These are phyloP conservation scores for Teleogryllus occipitalis DNA, from an alignment of 1,140 invertebrate genomes.

Conservation along the genomic window DNA sequence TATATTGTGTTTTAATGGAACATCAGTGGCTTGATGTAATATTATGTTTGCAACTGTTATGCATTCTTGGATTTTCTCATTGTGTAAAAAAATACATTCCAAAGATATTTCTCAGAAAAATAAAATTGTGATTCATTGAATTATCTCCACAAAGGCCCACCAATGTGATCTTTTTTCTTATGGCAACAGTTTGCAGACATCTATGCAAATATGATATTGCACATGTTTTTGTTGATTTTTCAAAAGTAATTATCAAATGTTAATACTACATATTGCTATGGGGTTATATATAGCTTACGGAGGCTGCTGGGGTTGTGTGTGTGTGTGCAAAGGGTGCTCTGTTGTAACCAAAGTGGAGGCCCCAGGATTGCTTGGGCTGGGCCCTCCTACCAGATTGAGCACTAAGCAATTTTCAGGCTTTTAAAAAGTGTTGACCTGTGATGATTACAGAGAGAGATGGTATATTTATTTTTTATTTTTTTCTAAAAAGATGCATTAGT, in stretches of 20 bases:
- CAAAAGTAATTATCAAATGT: not conserved
- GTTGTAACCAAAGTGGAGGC: not conserved
- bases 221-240: not conserved
- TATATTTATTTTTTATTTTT: constrained; percentile 12
- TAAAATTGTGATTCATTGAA: not conserved
- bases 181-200: not conserved
- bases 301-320: not conserved
- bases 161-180: not conserved
- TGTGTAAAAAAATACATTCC: constrained; percentile 10
- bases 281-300: not conserved
- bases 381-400: constrained; percentile 9
- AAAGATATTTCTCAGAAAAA: constrained; percentile 7
- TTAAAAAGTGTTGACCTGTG: constrained; percentile 10
- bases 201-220: not conserved
- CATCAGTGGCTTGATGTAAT: not conserved
- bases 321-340: not conserved
- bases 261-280: not conserved
- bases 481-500: not conserved
- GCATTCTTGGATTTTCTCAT: constrained; percentile 7
- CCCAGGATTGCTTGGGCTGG: not conserved
- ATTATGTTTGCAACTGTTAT: not conserved
- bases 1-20: not conserved
- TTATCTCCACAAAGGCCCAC: not conserved
- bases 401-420: constrained; percentile 20
- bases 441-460: not conserved